Evolutionary conservation across 1,140 invertebrate genomes (phyloP).

Genomic region (Phthorimaea operculella): DNA sequence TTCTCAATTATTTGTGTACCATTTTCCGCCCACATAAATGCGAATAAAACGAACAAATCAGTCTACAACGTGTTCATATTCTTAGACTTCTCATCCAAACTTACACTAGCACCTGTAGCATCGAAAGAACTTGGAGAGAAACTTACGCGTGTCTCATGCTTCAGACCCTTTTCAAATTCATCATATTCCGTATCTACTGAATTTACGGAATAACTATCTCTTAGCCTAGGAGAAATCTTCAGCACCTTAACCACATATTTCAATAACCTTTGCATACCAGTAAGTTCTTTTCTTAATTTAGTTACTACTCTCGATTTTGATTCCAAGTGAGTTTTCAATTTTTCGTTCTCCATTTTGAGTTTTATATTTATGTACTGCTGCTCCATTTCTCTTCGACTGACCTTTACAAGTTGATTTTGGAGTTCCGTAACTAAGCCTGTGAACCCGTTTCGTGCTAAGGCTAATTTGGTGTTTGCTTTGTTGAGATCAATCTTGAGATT

Average conservation of each 20-base stretch:
- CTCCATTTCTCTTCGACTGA: conserved; percentile 22
- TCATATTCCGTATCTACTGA: conserved; percentile 26
- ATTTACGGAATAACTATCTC: conserved; percentile 8
- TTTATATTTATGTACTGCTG: conserved; percentile 17
- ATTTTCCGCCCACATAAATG: too few relatives aligned
- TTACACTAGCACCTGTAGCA: neutral
- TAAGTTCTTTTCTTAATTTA: conserved; percentile 29
- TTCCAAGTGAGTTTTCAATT: conserved; percentile 23
- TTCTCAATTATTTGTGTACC: too few relatives aligned
- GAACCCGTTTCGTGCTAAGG: conserved; percentile 18
- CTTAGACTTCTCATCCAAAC: neutral
- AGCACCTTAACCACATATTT: conserved; percentile 26
- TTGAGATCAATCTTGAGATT: conserved; percentile 16
- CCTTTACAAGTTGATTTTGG: conserved; percentile 23
- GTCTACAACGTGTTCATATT: too few relatives aligned
- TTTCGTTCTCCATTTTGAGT: conserved; percentile 31
- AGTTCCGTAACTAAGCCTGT: conserved; percentile 21
- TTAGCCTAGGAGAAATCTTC: conserved; percentile 2
- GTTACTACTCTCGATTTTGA: conserved; percentile 23
- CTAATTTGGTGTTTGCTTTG: conserved; percentile 16
- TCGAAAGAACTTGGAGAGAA: neutral
- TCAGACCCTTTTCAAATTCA: conserved; percentile 21
- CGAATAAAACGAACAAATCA: too few relatives aligned
- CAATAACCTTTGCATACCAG: conserved; percentile 19
- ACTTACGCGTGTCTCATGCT: conserved; percentile 7